Percentiles rank a stretch among this genome's conserved stretches.
Evolutionary conservation across 2,113 vertebrate genomes (phyloP).

Genomic region (Rousettus leschenaultii): DNA sequence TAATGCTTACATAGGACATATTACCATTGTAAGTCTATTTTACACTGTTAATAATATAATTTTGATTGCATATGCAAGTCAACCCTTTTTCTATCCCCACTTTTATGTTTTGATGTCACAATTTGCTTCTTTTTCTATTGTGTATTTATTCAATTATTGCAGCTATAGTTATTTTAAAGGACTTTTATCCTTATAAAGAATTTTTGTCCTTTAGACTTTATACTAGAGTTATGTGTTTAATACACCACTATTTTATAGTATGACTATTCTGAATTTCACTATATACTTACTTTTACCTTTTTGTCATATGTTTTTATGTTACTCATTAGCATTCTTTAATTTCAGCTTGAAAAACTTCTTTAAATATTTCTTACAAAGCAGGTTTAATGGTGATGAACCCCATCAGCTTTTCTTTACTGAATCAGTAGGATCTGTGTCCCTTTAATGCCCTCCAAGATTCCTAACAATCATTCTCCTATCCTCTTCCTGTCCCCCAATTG

Average conservation of each 20-base stretch:
- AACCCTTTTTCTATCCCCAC: not conserved
- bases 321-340: not conserved
- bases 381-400: not conserved
- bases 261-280: not conserved
- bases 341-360: not conserved
- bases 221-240: not conserved
- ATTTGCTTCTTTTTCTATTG: not conserved
- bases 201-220: not conserved
- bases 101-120: not conserved
- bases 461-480: not conserved
- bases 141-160: not conserved
- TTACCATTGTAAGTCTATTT: not conserved
- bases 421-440: not conserved
- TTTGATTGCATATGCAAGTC: not conserved
- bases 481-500: not conserved
- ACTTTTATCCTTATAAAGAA: not conserved
- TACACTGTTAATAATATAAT: not conserved
- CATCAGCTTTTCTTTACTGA: not conserved
- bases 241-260: not conserved
- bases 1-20: not conserved
- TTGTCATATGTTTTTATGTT: not conserved
- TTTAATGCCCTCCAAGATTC: not conserved
- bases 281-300: not conserved
- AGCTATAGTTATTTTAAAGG: not conserved
- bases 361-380: not conserved